Base-by-base conservation (phyloP, 1,140 invertebrate species). In the Drosophila leontia region DNA sequence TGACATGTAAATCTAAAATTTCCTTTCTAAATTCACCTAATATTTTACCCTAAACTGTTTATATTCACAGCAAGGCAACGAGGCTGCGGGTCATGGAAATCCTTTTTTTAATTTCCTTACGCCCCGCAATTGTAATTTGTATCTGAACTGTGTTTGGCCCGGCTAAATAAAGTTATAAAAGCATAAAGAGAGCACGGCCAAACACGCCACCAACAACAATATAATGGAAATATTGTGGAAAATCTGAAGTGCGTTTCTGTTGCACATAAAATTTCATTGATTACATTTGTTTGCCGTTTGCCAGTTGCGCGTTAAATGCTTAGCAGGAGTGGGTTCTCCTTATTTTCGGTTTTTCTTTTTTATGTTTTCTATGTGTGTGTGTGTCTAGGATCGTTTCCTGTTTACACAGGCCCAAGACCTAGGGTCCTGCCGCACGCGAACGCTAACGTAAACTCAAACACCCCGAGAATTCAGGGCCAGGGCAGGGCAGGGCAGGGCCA, bases 251-350 rank as follows among this genome's bases (percentile, higher is more conserved):
- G 85, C 85, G 85, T 90, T 90, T 79, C 81, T 84, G 85, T 81
- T 88, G 85, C 85, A 88, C 85, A 90, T 88, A 85, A 88, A 88
- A 88, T 85, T 91, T 91, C 85, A 90, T 90, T 90, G 85, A 90
- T 90, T 90, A 90, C 82, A 90, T 91, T 90, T 90, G 86, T 91
- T 91, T 83, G 83, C 78, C 71, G 70, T 75, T 75, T 75, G 70
- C 70, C 70, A 72, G 70, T 72, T 72, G 63, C 47, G 83, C 80
- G 82, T 74, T 80, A 84, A 84, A 84, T 84, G 82, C 64, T 35
- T 47, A 13, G 17, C 60, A 26, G 45, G 35, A 47, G 39, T 60
- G 51, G 37, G 13, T 57, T n/a, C 35, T 56, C 35, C 19, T 7
- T 63, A 29, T 65, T 50, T 50, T 32, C 26, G 35, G 48, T 44